A percentile compares a stretch with the other conserved stretches of the same genome.
Evolutionary conservation across 2,113 vertebrate species (phyloP).

Genomic region (Carassius carassius): DNA sequence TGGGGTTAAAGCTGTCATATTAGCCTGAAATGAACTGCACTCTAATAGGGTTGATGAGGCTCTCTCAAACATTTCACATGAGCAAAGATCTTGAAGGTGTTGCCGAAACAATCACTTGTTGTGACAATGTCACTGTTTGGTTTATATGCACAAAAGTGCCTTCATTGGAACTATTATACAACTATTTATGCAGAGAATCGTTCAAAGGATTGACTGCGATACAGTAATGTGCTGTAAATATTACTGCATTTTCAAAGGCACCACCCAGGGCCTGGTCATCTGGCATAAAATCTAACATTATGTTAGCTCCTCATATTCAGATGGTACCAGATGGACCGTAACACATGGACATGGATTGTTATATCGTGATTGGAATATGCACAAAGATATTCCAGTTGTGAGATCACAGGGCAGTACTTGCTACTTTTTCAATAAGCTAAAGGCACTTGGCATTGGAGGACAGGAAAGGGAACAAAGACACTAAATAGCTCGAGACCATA

Average conservation of each 20-base stretch:
- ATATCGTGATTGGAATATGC: constrained; percentile 72
- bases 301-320: too few relatives aligned
- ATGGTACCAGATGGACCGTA: constrained; percentile 62
- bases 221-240: constrained; percentile 61
- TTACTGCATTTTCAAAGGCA: constrained; percentile 62
- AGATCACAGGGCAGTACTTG: constrained; percentile 70
- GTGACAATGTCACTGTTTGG: constrained; percentile 13
- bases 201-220: constrained; percentile 39
- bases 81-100: constrained; percentile 40
- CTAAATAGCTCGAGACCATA: constrained; percentile 25
- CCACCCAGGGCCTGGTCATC: too few relatives aligned
- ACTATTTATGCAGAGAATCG: constrained; percentile 26
- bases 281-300: too few relatives aligned
- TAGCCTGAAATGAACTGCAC: constrained; percentile 35
- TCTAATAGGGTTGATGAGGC: constrained; percentile 10
- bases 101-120: constrained; percentile 42
- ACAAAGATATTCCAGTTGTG: constrained; percentile 67
- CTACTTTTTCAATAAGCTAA: constrained; percentile 62
- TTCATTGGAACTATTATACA: constrained; percentile 40
- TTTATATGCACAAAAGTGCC: constrained; percentile 49
- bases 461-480: constrained; percentile 21
- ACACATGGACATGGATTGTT: constrained; percentile 64
- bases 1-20: constrained; percentile 28
- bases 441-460: constrained; percentile 52
- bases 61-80: constrained; percentile 14